Percentiles rank a stretch among this genome's conserved stretches.
phyloP scores from a whole-genome alignment of 2,113 vertebrate genomes.

The Anser brachyrhynchus region DNA sequence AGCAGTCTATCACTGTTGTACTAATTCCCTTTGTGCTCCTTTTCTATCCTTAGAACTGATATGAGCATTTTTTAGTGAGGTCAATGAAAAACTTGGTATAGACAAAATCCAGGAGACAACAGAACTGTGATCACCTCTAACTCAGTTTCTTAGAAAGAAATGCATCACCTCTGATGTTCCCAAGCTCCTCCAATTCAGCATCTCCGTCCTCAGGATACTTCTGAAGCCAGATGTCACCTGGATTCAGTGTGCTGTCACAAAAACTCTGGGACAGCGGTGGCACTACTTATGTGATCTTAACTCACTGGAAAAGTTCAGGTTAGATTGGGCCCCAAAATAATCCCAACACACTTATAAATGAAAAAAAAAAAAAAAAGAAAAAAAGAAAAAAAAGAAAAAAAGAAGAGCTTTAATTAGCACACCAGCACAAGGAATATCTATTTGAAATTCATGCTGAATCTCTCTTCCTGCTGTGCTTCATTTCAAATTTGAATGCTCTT shows the following conservation, averaged over 20 bases:
- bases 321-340: background rate
- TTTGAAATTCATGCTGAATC: conserved; percentile 43
- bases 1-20: background rate
- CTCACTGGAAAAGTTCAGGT: background rate
- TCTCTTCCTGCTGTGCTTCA: conserved; percentile 3
- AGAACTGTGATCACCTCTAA: background rate
- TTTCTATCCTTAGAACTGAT: background rate
- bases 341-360: background rate
- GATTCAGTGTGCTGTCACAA: background rate
- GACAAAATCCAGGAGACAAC: background rate
- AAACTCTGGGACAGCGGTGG: background rate
- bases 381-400: too few species aligned
- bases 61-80: background rate
- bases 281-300: background rate
- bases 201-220: background rate
- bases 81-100: background rate
- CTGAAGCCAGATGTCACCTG: background rate
- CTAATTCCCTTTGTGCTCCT: background rate
- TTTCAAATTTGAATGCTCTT: conserved; percentile 12
- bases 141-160: background rate
- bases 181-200: background rate
- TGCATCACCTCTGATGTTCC: background rate
- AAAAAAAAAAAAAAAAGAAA: too few species aligned
- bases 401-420: background rate
- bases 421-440: background rate